phyloP scores from a whole-genome alignment of 2,888 invertebrate genomes.

The Resseliella maxima region DNA sequence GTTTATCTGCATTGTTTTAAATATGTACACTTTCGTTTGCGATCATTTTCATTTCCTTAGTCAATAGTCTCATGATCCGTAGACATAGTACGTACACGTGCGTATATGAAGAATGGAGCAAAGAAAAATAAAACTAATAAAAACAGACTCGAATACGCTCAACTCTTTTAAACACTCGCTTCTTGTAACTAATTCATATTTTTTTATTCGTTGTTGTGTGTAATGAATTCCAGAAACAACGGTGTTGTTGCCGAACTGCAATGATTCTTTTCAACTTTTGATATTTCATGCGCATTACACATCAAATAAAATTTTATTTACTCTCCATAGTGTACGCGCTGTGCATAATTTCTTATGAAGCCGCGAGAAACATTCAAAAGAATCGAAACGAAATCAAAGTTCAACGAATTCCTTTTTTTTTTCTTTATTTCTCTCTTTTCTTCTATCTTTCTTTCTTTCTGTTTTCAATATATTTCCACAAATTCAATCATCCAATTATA shows the following conservation, averaged over 20 bases:
- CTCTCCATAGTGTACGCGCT: background rate
- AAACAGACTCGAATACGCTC: background rate
- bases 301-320: conserved; percentile 1
- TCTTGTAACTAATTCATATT: conserved; percentile 1
- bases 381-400: background rate
- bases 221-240: background rate
- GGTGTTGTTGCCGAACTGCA: background rate
- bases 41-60: conserved; percentile 33
- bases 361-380: background rate
- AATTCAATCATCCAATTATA: conserved; percentile 40
- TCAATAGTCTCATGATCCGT: background rate
- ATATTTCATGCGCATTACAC: conserved; percentile 44
- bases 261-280: background rate
- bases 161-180: conserved; percentile 33
- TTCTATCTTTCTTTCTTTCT: background rate
- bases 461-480: background rate
- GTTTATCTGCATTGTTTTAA: background rate
- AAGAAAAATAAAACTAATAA: no score
- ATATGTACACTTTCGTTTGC: background rate
- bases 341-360: background rate
- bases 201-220: background rate
- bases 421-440: background rate
- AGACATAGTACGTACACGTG: background rate
- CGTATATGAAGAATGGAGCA: background rate
- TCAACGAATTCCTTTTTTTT: background rate